Percentiles rank a stretch among this genome's conserved stretches.
Conservation (phyloP, 2,797 vertebrate genomes). For the Gobio occitaniae region DNA sequence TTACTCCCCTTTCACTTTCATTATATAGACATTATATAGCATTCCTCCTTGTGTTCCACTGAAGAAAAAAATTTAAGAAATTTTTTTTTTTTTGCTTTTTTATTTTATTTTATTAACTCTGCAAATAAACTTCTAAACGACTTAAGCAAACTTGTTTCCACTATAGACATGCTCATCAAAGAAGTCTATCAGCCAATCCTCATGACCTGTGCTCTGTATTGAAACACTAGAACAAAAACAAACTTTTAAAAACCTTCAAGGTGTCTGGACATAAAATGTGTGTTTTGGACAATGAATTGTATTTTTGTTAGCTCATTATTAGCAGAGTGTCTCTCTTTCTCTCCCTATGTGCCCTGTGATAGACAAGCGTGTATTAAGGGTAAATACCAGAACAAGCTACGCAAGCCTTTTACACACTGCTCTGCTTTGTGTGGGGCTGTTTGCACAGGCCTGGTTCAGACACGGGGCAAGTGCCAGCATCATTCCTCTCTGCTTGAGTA, state of each 20-base stretch:
- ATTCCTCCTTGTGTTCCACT: not conserved
- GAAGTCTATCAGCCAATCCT: not conserved
- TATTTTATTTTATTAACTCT: not conserved
- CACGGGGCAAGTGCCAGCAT: constrained; percentile 32
- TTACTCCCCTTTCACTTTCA: not conserved
- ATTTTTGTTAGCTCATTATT: constrained; percentile 38
- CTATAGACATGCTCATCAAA: not conserved
- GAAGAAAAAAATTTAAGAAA: not conserved
- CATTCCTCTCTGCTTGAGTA: constrained; percentile 36
- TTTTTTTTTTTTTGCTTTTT: no score
- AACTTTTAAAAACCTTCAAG: constrained; percentile 10
- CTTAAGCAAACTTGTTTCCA: not conserved
- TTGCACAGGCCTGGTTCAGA: constrained; percentile 47
- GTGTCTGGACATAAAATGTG: constrained; percentile 33
- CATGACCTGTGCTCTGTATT: not conserved
- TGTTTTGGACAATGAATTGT: constrained; percentile 16
- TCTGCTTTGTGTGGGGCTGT: constrained; percentile 50
- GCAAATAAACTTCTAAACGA: not conserved
- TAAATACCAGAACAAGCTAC: constrained; percentile 50
- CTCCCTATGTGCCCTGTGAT: constrained; percentile 24
- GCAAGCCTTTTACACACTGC: constrained; percentile 29
- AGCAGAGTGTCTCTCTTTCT: constrained; percentile 13
- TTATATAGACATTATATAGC: not conserved
- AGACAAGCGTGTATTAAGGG: constrained; percentile 44
- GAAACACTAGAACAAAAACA: not conserved